Base-by-base conservation (phyloP, 2,113 vertebrate species). In the Haplochromis vanheusdeni region DNA sequence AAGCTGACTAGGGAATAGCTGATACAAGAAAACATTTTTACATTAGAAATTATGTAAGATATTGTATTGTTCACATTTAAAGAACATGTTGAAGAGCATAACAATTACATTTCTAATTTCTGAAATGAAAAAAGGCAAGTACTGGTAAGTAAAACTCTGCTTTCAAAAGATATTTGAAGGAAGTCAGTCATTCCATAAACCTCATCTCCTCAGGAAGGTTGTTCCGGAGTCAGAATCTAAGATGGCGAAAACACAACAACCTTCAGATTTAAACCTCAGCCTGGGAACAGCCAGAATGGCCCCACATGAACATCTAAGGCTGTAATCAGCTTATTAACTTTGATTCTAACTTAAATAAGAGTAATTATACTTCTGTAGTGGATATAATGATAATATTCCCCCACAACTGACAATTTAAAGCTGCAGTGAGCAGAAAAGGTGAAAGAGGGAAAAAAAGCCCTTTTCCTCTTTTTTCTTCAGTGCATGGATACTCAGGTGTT, bases 161-260 rank as follows among this genome's bases (percentile, higher is more conserved):
- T 1, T 75, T 75, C 42, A 75, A 49, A 49, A 17, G 9, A 28
- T 28, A 75, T 49, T 75, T 75, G 31, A 75, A 75, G 14, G 1
- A 47, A 47, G 1, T 45, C 1, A 14, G n/a, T 47, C 40, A 28
- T 75, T 75, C 70, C 23, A 28, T 11, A 26, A 75, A 47, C 14
- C 42, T 75, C 5, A 75, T 49, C 42, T 73, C 65, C 65, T 10
- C 21, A 0, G 70, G 14, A 5, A 47, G 9, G 23, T 75, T 75
- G n/a, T 49, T 75, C 1, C 1, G 1, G 21, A 1, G 14, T 75
- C 42, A 12, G 16, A 0, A 19, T 28, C 70, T 1, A 17, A 47
- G 42, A 28, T 47, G 42, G 42, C 9, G 2, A 75, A 75, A 75
- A 16, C 70, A 47, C 70, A 17, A 28, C 14, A 45, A 75, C 14